Percentiles rank a stretch among this genome's conserved stretches.
Evolutionary conservation across 1,140 invertebrate genomes (phyloP).

Genomic region (Ips typographus): DNA sequence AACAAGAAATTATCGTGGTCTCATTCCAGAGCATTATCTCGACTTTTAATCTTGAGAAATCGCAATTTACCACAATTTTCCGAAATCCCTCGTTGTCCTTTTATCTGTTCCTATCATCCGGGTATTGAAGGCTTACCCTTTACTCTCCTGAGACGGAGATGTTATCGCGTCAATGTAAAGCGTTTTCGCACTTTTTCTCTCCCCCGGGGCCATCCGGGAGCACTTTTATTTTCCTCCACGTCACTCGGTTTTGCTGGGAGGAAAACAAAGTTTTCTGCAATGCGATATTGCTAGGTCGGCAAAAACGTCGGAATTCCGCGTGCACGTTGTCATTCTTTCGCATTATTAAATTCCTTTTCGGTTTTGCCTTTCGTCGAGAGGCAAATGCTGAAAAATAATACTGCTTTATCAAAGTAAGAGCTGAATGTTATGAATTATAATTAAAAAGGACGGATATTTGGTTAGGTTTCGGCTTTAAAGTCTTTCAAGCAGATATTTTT

Average conservation of each 20-base stretch:
- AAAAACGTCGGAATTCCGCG: constrained; percentile 9
- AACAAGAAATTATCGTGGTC: constrained; percentile 15
- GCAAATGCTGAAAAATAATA: too few relatives aligned
- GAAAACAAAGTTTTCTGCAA: constrained; percentile 19
- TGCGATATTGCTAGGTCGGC: constrained; percentile 3
- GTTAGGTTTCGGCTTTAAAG: too few relatives aligned
- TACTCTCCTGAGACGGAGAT: constrained; percentile 26
- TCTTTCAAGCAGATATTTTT: too few relatives aligned
- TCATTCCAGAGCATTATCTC: constrained; percentile 3
- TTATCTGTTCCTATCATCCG: constrained; percentile 25
- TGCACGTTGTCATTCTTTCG: constrained; percentile 3
- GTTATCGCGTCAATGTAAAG: constrained; percentile 25
- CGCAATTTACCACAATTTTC: constrained; percentile 29
- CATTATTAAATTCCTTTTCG: constrained; percentile 20
- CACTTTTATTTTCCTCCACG: constrained; percentile 12
- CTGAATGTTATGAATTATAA: too few relatives aligned
- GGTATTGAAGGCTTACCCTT: constrained; percentile 28
- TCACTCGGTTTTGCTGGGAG: constrained; percentile 5
- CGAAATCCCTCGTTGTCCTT: constrained; percentile 11
- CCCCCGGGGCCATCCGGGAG: constrained; percentile 2
- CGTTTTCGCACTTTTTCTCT: constrained; percentile 24
- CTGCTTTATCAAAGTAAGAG: too few relatives aligned
- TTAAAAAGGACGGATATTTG: too few relatives aligned
- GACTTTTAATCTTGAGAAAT: constrained; percentile 25
- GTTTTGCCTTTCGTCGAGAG: not conserved